Percentiles rank a stretch among this genome's conserved stretches.
phyloP scores from a whole-genome alignment of 2,888 invertebrate species.

The Rhorus exstirpatorius region DNA sequence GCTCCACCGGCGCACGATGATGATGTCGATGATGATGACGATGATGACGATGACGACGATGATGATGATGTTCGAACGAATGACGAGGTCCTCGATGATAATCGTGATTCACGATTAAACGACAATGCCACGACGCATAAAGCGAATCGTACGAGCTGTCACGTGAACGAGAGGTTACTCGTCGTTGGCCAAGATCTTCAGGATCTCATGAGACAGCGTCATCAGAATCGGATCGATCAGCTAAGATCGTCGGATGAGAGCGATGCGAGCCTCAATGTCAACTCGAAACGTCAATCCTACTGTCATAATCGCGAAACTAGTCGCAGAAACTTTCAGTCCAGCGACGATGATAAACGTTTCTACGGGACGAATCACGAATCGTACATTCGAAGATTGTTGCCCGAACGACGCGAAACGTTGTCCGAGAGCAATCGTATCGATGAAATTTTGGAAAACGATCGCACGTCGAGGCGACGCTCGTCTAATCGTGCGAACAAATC shows the following conservation, averaged over 20 bases:
- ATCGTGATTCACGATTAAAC: constrained; percentile 14
- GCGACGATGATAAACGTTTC: too few species aligned
- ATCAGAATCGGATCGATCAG: too few species aligned
- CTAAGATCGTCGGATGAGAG: too few species aligned
- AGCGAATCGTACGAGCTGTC: neutral
- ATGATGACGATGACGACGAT: constrained; percentile 52
- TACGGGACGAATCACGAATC: constrained; percentile 8
- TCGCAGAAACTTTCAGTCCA: too few species aligned
- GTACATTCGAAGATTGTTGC: constrained; percentile 31
- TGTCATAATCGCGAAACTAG: too few species aligned
- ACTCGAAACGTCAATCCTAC: too few species aligned
- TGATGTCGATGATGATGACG: constrained; percentile 44
- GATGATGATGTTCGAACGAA: constrained; percentile 30
- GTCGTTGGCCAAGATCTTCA: constrained; percentile 9
- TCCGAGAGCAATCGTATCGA: neutral
- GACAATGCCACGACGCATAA: neutral
- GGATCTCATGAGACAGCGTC: constrained; percentile 6
- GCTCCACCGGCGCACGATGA: too few species aligned
- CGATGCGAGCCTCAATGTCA: too few species aligned
- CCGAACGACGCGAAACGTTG: neutral
- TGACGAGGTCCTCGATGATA: constrained; percentile 28
- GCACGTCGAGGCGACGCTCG: neutral
- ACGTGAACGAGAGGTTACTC: constrained; percentile 49
- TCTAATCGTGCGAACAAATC: constrained; percentile 6
- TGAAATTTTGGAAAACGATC: neutral